Evolutionary conservation across 2,888 invertebrate species (phyloP).

Genomic region (Drosophila colorata): DNA sequence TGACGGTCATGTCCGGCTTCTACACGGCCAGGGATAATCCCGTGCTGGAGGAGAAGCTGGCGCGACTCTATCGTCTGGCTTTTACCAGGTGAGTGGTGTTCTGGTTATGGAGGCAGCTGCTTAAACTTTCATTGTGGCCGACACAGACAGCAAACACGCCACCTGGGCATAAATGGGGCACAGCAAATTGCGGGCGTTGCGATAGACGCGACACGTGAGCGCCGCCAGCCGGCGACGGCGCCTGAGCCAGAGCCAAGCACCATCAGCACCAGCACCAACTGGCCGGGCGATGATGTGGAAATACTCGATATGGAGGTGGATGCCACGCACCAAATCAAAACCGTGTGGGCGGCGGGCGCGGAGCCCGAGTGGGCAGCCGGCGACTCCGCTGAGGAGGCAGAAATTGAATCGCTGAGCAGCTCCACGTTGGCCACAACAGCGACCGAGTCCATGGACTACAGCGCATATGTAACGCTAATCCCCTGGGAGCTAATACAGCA

Average conservation of each 20-base stretch:
- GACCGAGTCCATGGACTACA: constrained; percentile 60
- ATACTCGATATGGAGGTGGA: constrained; percentile 66
- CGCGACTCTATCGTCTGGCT: constrained; percentile 92
- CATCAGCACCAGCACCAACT: constrained; percentile 21
- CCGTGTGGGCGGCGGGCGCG: constrained; percentile 35
- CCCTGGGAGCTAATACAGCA: constrained; percentile 82
- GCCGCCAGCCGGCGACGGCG: constrained; percentile 51
- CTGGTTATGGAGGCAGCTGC: background rate
- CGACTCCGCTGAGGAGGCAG: constrained; percentile 66
- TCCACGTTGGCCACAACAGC: constrained; percentile 34
- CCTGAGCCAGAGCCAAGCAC: background rate
- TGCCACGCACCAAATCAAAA: constrained; percentile 58
- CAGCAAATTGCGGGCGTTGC: constrained; percentile 76
- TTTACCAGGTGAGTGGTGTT: constrained; percentile 89
- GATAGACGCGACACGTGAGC: constrained; percentile 63
- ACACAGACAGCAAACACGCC: constrained; percentile 92
- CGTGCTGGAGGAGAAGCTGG: constrained; percentile 90
- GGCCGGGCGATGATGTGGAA: constrained; percentile 71
- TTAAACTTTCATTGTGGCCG: constrained; percentile 23
- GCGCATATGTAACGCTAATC: constrained; percentile 69
- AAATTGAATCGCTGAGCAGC: constrained; percentile 30
- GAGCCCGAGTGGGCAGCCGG: constrained; percentile 60
- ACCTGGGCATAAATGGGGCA: constrained; percentile 88
- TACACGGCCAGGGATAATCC: constrained; percentile 87
- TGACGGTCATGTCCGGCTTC: constrained; percentile 90